These are phyloP conservation scores for Chascanopsetta lugubris DNA, from an alignment of 2,113 vertebrate genomes.

Conservation along the genomic window DNA sequence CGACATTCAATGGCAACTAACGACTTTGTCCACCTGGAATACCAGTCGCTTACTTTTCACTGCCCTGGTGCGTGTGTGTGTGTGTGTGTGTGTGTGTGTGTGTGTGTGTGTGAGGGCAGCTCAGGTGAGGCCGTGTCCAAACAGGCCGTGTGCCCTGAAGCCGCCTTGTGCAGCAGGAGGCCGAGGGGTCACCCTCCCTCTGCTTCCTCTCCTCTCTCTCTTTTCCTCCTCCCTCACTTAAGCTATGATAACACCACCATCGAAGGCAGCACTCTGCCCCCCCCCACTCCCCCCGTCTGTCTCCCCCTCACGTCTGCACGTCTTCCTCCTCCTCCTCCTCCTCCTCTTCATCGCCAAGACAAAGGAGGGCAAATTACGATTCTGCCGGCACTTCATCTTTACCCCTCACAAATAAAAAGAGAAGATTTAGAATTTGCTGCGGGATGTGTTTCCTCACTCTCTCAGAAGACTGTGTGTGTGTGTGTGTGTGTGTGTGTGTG, in stretches of 20 bases:
- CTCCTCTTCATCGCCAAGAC: background rate
- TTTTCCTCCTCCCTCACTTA: slow-evolving; percentile 13
- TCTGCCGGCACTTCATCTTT: slow-evolving; percentile 3
- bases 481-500: slow-evolving; percentile 1
- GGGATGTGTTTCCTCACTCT: slow-evolving; percentile 12
- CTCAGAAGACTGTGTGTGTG: slow-evolving; percentile 9
- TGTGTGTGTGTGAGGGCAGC: slow-evolving; percentile 16
- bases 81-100: background rate
- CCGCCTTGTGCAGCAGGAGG: slow-evolving; percentile 31
- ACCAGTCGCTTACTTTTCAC: background rate
- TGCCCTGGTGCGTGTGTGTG: background rate
- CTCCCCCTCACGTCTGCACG: background rate
- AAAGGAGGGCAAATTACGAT: background rate
- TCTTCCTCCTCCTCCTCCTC: slow-evolving; percentile 5
- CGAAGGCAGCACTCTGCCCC: slow-evolving; percentile 2
- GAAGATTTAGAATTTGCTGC: slow-evolving; percentile 4
- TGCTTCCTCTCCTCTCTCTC: slow-evolving; percentile 22
- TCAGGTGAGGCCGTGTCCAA: slow-evolving; percentile 50
- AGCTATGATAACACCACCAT: slow-evolving; percentile 15
- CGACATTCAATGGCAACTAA: background rate
- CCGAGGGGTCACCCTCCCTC: slow-evolving; percentile 27
- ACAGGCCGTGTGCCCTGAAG: slow-evolving; percentile 52
- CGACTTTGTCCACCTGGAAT: too few relatives aligned
- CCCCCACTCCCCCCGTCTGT: slow-evolving; percentile 2
- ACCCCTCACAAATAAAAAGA: background rate